Evolutionary conservation across 2,797 vertebrate genomes (phyloP).

Genomic region (Carapus acus): DNA sequence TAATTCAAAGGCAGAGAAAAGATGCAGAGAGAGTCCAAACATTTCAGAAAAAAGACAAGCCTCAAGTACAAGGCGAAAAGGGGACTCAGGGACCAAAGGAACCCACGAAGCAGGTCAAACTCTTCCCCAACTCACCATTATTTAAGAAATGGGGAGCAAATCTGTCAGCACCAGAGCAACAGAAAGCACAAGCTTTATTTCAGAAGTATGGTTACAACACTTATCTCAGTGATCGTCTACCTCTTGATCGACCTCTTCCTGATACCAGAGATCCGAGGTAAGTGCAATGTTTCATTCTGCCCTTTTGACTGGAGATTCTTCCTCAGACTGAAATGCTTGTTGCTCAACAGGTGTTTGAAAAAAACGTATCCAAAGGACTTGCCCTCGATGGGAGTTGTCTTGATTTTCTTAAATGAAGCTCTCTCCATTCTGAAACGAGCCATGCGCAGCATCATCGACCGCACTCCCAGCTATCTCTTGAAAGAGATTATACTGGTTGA

Average conservation of each 20-base stretch:
- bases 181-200: slow-evolving; percentile 78
- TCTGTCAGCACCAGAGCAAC: slow-evolving; percentile 80
- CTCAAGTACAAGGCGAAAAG: not conserved
- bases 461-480: slow-evolving; percentile 65
- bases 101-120: slow-evolving; percentile 5
- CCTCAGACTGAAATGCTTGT: not conserved
- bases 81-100: too few species aligned
- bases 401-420: slow-evolving; percentile 78
- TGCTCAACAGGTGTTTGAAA: slow-evolving; percentile 61
- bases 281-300: too few species aligned
- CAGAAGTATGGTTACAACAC: slow-evolving; percentile 89
- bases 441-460: slow-evolving; percentile 68
- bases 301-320: too few species aligned
- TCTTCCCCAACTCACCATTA: slow-evolving; percentile 58
- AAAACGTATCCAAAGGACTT: slow-evolving; percentile 71
- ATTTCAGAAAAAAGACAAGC: not conserved
- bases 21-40: not conserved
- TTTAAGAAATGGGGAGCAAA: slow-evolving; percentile 83
- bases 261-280: slow-evolving; percentile 71
- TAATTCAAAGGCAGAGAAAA: slow-evolving; percentile 22
- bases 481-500: slow-evolving; percentile 79
- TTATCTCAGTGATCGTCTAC: slow-evolving; percentile 86
- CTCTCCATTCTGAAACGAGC: slow-evolving; percentile 72
- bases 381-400: slow-evolving; percentile 68
- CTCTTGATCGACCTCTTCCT: slow-evolving; percentile 77